Evolutionary conservation across 2,113 vertebrate species (phyloP).

Genomic region (Microcebus griseorufus): DNA sequence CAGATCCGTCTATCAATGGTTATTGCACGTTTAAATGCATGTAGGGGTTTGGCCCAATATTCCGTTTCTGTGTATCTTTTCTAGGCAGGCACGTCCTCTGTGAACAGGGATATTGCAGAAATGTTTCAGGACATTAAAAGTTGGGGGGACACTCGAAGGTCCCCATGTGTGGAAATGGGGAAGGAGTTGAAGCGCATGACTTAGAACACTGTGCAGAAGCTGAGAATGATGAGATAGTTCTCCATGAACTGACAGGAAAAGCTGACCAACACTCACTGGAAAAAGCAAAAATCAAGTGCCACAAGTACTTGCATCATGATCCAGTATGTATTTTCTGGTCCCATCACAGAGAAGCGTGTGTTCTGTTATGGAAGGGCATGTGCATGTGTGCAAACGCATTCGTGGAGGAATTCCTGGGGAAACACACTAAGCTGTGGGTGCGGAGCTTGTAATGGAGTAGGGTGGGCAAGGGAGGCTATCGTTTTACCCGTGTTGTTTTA

Average conservation of each 20-base stretch:
- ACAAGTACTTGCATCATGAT: no score
- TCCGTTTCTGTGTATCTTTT: background rate
- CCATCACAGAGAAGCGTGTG: background rate
- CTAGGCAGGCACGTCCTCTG: background rate
- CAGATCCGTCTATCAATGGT: background rate
- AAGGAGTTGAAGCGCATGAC: background rate
- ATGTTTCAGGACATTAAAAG: background rate
- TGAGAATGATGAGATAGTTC: background rate
- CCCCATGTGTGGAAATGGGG: background rate
- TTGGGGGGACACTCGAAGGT: no score
- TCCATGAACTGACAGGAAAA: background rate
- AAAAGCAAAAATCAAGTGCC: background rate
- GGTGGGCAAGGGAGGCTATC: fast-evolving
- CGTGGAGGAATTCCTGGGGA: background rate
- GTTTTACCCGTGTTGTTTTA: background rate
- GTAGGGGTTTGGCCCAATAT: no score
- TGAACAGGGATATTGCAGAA: background rate
- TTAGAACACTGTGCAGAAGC: background rate
- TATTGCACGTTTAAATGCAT: background rate
- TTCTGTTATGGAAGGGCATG: no score
- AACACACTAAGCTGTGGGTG: background rate
- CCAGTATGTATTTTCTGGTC: background rate
- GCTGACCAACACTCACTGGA: background rate
- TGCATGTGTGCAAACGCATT: background rate
- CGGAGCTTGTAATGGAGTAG: background rate